phyloP scores from a whole-genome alignment of 1,140 invertebrate species.

The Diuraphis noxia region DNA sequence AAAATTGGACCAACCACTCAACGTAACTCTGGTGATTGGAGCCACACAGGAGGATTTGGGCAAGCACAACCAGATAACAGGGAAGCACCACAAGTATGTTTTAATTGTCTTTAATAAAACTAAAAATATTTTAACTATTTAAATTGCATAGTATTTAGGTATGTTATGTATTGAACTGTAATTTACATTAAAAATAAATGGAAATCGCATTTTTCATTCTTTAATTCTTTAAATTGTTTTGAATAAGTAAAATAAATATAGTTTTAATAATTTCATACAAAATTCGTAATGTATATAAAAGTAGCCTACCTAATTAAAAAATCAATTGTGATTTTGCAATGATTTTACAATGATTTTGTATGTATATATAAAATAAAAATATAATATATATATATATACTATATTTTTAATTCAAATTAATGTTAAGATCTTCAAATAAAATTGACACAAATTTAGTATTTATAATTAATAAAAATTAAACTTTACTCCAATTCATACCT shows the following conservation, averaged over 20 bases:
- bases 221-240: too few relatives aligned
- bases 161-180: background rate
- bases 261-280: background rate
- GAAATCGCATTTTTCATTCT: too few relatives aligned
- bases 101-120: background rate
- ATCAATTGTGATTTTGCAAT: too few relatives aligned
- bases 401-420: too few relatives aligned
- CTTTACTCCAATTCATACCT: too few relatives aligned
- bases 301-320: background rate
- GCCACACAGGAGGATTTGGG: constrained; percentile 80
- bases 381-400: too few relatives aligned
- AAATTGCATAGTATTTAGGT: too few relatives aligned
- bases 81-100: constrained; percentile 78
- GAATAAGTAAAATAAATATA: background rate
- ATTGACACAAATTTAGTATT: too few relatives aligned
- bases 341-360: too few relatives aligned
- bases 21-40: constrained; percentile 86
- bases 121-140: background rate
- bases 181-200: background rate
- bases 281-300: background rate
- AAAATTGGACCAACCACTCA: constrained; percentile 86
- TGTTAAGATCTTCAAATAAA: too few relatives aligned
- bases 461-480: background rate
- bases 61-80: constrained; percentile 86
- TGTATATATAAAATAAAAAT: too few relatives aligned